phyloP scores from a whole-genome alignment of 2,113 vertebrate species.

The Toxotes chatareus region DNA sequence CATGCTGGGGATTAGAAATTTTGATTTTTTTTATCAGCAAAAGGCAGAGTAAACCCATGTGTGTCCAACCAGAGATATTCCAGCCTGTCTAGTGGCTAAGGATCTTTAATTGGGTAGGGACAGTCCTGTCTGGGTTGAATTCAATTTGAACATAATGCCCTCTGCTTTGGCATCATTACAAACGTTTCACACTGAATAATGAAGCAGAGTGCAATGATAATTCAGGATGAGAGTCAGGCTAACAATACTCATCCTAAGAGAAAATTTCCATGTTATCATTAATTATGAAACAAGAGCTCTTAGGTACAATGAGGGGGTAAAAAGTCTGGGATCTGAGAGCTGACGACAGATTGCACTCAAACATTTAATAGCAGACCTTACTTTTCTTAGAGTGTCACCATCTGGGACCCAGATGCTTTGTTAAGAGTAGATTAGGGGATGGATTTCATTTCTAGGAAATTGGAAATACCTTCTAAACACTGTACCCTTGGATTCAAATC shows the following conservation, averaged over 20 bases:
- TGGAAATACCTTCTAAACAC: neutral
- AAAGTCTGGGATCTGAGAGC: conserved; percentile 32
- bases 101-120: conserved; percentile 50
- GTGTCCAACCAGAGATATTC: conserved; percentile 34
- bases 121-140: conserved; percentile 46
- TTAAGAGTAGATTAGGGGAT: neutral
- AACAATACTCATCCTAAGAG: conserved; percentile 38
- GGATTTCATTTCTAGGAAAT: neutral
- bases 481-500: neutral
- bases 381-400: conserved; percentile 6
- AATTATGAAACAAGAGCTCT: conserved; percentile 54
- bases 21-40: conserved; percentile 18
- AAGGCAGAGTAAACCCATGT: conserved; percentile 5
- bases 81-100: conserved; percentile 28
- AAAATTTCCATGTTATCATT: conserved; percentile 53
- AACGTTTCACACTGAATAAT: conserved; percentile 69
- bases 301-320: conserved; percentile 23
- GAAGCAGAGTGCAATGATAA: conserved; percentile 59
- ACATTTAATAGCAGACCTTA: conserved; percentile 4
- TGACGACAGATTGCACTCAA: conserved; percentile 8
- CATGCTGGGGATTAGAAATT: conserved; percentile 14
- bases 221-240: conserved; percentile 47
- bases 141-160: conserved; percentile 60
- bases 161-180: conserved; percentile 69
- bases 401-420: neutral